A percentile compares a stretch with the other conserved stretches of the same genome.
phyloP scores from a whole-genome alignment of 2,797 vertebrate genomes.

The Poeciliopsis gracilis region DNA sequence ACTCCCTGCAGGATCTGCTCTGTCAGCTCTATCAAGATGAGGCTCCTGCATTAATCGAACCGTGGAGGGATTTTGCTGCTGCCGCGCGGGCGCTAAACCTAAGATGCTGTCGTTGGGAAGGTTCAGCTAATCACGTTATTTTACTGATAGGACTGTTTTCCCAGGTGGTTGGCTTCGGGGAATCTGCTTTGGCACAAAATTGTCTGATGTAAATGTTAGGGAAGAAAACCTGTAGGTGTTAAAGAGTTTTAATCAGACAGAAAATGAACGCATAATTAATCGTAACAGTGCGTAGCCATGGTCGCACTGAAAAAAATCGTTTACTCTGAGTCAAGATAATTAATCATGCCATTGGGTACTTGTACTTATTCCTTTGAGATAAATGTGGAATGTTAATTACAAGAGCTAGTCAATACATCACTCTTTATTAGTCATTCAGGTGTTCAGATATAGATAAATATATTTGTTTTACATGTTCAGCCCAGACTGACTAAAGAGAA shows the following conservation, averaged over 20 bases:
- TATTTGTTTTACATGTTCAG: not conserved
- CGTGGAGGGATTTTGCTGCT: conserved; percentile 33
- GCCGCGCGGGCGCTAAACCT: conserved; percentile 29
- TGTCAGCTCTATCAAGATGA: conserved; percentile 51
- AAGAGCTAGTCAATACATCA: not conserved
- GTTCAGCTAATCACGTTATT: conserved; percentile 35
- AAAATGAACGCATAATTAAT: conserved; percentile 20
- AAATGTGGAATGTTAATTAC: not conserved
- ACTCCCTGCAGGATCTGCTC: conserved; percentile 31
- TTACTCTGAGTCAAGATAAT: not conserved
- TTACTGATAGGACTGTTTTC: conserved; percentile 49
- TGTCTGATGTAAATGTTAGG: conserved; percentile 57
- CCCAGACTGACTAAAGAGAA: not conserved
- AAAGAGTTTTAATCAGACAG: conserved; percentile 38
- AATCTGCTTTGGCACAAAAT: conserved; percentile 60
- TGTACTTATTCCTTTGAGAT: not conserved
- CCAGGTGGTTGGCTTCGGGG: conserved; percentile 64
- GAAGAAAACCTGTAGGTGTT: conserved; percentile 21
- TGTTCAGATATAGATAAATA: not conserved
- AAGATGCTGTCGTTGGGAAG: conserved; percentile 17
- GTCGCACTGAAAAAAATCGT: not conserved
- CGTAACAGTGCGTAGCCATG: not conserved
- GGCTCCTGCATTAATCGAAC: conserved; percentile 30
- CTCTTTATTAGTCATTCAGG: not conserved
- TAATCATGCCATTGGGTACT: not conserved